Base-by-base conservation (phyloP, 1,140 invertebrate species). In the Tetramorium simillimum region DNA sequence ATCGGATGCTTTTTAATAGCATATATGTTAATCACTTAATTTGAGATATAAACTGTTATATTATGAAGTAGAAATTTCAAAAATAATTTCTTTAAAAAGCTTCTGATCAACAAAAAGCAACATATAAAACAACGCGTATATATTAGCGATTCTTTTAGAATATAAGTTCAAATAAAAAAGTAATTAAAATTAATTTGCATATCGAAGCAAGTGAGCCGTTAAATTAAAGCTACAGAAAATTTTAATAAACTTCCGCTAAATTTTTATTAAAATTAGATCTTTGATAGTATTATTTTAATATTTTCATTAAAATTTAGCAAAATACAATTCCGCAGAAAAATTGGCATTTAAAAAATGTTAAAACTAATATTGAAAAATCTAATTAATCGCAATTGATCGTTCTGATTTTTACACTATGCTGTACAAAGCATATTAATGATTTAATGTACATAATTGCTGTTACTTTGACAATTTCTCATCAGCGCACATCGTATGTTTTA, bases 351-450 rank as follows among this genome's bases (percentile, higher is more conserved):
- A 69, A 51, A 33, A 73, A 33, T n/a, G 51, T 10, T 28, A 1
- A 33, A 5, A 33, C 6, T 46, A n/a, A n/a, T 21, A 73, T 0
- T 58, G 16, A 16, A 56, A 3, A 40, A 40, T 58, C 9, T 53
- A 75, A 24, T 37, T 40, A 24, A 76, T 0, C 9, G 9, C 24
- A 60, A 18, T 60, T 76, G 14, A 77, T 33, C 5, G 24, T 18
- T 49, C 3, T 3, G 10, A 7, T 62, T 60, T n/a, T 21, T 43
- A 14, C 0, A 53, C 58, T 33, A 12, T 18, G 12, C 3, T 14
- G 24, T 21, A 58, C 28, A 33, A 76, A 76, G 62, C 24, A 18
- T 43, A 18, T 28, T 77, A 77, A 46, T 77, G 75, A 77, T 77
- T 77, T 43, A 62, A 16, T 76, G 43, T 21, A 75, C 33, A 58